Evolutionary conservation across 2,888 invertebrate genomes (phyloP).

Genomic region (Creontiades dilutus): DNA sequence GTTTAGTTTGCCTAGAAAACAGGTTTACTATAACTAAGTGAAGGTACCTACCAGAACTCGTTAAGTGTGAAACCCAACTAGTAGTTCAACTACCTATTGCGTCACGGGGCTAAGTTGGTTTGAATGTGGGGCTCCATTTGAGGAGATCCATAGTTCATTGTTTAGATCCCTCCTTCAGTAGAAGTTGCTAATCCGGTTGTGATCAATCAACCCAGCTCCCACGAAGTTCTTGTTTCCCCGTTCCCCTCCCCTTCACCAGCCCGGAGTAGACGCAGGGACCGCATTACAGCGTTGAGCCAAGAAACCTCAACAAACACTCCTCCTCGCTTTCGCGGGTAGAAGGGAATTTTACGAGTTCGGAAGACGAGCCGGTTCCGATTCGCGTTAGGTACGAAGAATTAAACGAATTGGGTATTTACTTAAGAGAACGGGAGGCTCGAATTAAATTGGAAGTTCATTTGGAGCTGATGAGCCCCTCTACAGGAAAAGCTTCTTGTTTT

Average conservation of each 20-base stretch:
- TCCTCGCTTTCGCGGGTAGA: neutral
- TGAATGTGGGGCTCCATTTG: neutral
- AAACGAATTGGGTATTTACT: neutral
- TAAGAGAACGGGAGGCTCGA: slow-evolving; percentile 8
- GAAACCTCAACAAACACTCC: slow-evolving; percentile 9
- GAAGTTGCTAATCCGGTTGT: slow-evolving; percentile 22
- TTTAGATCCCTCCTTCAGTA: neutral
- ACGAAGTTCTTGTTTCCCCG: neutral
- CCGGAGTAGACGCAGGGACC: neutral
- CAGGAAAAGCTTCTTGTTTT: neutral
- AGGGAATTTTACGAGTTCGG: neutral
- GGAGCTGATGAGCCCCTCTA: neutral
- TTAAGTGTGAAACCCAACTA: neutral
- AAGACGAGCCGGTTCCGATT: neutral
- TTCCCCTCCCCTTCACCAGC: no score
- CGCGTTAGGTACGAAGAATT: neutral
- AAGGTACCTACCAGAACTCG: no score
- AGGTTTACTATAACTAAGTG: no score
- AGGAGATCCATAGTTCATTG: neutral
- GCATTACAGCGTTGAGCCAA: slow-evolving; percentile 1
- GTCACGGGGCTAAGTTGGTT: neutral
- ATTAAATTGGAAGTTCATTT: neutral
- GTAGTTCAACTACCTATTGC: neutral
- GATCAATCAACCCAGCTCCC: slow-evolving; percentile 10
- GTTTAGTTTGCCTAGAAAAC: no score